These are phyloP conservation scores for Clunio marinus DNA, from an alignment of 2,888 invertebrate species.

Conservation along the genomic window DNA sequence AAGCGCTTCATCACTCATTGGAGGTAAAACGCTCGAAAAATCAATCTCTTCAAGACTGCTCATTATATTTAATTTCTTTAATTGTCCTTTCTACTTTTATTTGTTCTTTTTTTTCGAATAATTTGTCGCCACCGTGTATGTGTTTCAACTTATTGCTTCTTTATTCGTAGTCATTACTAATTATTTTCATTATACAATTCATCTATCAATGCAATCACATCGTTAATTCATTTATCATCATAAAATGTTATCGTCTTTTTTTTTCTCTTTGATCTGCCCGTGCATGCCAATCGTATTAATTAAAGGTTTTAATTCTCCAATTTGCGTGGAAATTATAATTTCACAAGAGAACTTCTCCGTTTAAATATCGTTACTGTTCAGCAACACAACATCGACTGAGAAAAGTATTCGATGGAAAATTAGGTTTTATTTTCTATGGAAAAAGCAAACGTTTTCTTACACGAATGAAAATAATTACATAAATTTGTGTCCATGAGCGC, in stretches of 20 bases:
- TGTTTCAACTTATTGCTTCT: constrained; percentile 13
- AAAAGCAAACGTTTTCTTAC: background rate
- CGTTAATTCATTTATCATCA: background rate
- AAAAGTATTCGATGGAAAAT: constrained; percentile 1
- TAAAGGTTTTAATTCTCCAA: too few species aligned
- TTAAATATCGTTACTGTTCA: background rate
- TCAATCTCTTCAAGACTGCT: too few species aligned
- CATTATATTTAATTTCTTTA: too few species aligned
- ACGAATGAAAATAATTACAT: constrained; percentile 13
- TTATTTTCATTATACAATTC: background rate
- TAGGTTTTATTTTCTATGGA: background rate
- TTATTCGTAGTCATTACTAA: background rate
- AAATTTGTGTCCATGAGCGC: constrained; percentile 10
- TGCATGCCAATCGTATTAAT: too few species aligned
- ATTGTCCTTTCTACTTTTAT: too few species aligned
- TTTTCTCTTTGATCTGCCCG: background rate
- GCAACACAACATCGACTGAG: constrained; percentile 8
- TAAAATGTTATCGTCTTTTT: background rate
- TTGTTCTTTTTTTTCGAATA: too few species aligned
- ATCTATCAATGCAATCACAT: background rate
- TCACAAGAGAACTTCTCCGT: background rate
- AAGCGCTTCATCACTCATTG: background rate
- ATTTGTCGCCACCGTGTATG: too few species aligned
- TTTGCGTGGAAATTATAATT: too few species aligned
- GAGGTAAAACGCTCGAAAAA: too few species aligned